A percentile compares a stretch with the other conserved stretches of the same genome.
phyloP scores from a whole-genome alignment of 2,797 vertebrate genomes.

The Champsocephalus gunnari region DNA sequence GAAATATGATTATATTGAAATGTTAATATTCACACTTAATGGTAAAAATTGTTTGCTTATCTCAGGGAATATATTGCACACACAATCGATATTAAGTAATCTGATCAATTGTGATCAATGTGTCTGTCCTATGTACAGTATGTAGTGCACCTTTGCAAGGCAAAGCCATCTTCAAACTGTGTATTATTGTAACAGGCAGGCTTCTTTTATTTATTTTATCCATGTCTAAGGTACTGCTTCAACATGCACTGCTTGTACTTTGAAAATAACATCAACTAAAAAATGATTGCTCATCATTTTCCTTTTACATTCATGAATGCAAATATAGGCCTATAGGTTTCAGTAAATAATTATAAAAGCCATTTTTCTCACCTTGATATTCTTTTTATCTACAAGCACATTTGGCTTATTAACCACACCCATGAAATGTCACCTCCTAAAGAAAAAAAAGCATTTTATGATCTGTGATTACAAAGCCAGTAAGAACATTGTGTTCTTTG shows the following conservation, averaged over 20 bases:
- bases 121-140: conserved; percentile 32
- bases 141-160: conserved; percentile 22
- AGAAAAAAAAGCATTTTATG: neutral
- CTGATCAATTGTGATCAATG: conserved; percentile 10
- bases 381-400: neutral
- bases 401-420: conserved; percentile 3
- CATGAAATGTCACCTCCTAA: neutral
- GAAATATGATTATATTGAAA: conserved; percentile 24
- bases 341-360: neutral
- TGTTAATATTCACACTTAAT: conserved; percentile 11
- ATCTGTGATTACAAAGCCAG: neutral
- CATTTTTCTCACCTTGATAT: neutral
- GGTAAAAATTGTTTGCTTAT: conserved; percentile 13
- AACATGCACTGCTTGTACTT: neutral
- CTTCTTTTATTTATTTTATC: neutral
- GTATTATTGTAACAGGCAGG: conserved; percentile 29
- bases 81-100: conserved; percentile 47
- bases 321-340: neutral
- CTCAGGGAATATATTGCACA: conserved; percentile 72
- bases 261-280: neutral
- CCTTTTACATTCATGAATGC: neutral
- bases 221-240: neutral
- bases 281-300: neutral
- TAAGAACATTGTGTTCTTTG: conserved; percentile 7
- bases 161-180: conserved; percentile 17